These are phyloP conservation scores for Fragum whitleyi DNA, from an alignment of 2,888 invertebrate genomes.

Conservation along the genomic window DNA sequence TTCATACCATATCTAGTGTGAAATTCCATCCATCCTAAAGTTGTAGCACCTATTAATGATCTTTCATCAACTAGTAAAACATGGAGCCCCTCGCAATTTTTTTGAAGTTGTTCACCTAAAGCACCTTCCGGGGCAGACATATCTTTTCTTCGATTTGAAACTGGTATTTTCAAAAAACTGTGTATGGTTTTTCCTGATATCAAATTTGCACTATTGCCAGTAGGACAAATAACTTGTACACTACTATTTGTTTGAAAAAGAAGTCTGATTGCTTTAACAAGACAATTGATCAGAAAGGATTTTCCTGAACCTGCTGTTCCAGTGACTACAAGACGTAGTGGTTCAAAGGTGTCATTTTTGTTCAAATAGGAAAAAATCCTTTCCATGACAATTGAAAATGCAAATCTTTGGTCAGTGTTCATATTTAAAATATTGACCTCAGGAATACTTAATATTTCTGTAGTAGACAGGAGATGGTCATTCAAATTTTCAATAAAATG, in stretches of 20 bases:
- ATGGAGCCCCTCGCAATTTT: slow-evolving; percentile 47
- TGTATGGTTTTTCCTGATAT: slow-evolving; percentile 63
- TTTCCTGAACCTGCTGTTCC: slow-evolving; percentile 68
- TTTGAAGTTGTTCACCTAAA: slow-evolving; percentile 46
- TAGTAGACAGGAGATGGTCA: neutral
- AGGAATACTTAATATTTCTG: slow-evolving; percentile 38
- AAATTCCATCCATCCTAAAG: slow-evolving; percentile 59
- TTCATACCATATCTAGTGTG: slow-evolving; percentile 40
- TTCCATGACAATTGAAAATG: slow-evolving; percentile 61
- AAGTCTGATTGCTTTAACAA: slow-evolving; percentile 48
- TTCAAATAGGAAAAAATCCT: slow-evolving; percentile 35
- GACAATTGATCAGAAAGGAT: slow-evolving; percentile 54
- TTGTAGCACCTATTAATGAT: slow-evolving; percentile 55
- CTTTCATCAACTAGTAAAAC: slow-evolving; percentile 67
- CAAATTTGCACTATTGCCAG: slow-evolving; percentile 67
- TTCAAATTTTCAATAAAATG: slow-evolving; percentile 15
- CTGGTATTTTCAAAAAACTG: slow-evolving; percentile 64
- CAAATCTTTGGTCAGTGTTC: slow-evolving; percentile 62
- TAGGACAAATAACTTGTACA: slow-evolving; percentile 66
- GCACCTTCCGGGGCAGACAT: slow-evolving; percentile 62
- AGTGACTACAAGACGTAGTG: slow-evolving; percentile 53
- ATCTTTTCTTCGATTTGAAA: slow-evolving; percentile 35
- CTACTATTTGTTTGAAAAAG: slow-evolving; percentile 48
- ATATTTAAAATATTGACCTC: slow-evolving; percentile 43
- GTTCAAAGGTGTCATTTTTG: slow-evolving; percentile 21